Conservation (phyloP, 2,113 vertebrate genomes). For the Uria aalge region DNA sequence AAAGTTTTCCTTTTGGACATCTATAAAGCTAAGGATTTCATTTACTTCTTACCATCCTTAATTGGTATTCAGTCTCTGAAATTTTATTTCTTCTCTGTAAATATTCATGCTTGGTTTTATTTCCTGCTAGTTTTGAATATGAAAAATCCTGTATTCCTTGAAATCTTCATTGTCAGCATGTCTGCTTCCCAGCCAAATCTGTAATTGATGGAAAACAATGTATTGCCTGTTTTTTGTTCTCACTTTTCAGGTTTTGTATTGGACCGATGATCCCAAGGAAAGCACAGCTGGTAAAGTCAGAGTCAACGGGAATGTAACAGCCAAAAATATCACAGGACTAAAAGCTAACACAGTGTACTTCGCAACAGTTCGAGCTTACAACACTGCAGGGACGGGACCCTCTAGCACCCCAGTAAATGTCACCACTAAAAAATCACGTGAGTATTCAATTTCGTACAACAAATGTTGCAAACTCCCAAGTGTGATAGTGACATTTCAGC, state of each 20-base stretch:
- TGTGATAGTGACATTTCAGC: background rate
- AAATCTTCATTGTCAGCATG: background rate
- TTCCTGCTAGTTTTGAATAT: background rate
- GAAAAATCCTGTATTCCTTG: background rate
- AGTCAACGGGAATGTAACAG: conserved; percentile 86
- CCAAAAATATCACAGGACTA: conserved; percentile 83
- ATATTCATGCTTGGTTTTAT: background rate
- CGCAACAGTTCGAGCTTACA: conserved; percentile 85
- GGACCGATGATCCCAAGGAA: conserved; percentile 85
- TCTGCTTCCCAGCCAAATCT: background rate
- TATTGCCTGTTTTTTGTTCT: background rate
- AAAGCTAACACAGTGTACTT: conserved; percentile 87
- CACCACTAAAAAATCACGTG: conserved; percentile 92
- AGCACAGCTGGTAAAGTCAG: conserved; percentile 80
- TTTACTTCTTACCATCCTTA: background rate
- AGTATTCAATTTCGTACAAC: background rate
- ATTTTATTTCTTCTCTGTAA: background rate
- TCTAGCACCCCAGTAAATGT: conserved; percentile 80
- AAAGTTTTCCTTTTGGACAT: background rate
- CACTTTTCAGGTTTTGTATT: conserved; percentile 82
- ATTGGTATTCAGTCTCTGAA: background rate
- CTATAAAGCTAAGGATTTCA: background rate
- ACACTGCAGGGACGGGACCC: conserved; percentile 87
- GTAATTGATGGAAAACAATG: background rate
- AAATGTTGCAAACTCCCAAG: background rate